Evolutionary conservation across 2,113 vertebrate species (phyloP), one percentile per base, ranked within the genome.

Genomic region (Cynocephalus volans): DNA sequence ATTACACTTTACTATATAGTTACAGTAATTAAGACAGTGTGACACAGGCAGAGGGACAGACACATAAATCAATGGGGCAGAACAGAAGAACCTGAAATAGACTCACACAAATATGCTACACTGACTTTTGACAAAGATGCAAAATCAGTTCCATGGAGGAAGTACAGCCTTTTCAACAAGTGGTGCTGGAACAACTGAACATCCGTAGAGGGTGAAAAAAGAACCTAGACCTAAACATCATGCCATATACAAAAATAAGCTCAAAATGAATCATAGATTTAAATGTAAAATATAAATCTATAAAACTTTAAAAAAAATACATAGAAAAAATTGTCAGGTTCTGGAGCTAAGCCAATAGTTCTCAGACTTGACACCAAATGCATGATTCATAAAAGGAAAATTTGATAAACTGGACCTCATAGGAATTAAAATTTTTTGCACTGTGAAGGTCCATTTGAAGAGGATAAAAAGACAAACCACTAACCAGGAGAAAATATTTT

Each of bases 361-460:
- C 56, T 56, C 56, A 67, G 36, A 58, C 48, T 85, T 70, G 72
- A 93, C 18, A 79, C 3, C 10, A 95, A 84, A n/a, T 21, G 21
- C 19, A 54, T 52, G 50, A 90, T 73, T 11, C 67, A 86, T 75
- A 18, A 58, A 82, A 92, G 52, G 13, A 75, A 90, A 92, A 97
- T 26, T 0, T 36, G 41, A 60, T 48, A 67, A 64, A 64, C 5
- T 77, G 45, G 14, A 31, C 45, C 9, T 36, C 60, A 54, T 2
- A 54, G 45, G 86, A 95, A 90, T 72, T 62, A 48, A 65, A 89
- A 93, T 54, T 10, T 36, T 50, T 93, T 60, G 19, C 23, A 93
- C 65, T 86, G 24, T 79, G n/a, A 81, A 93, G 41, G 52, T 13
- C 28, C 62, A 75, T 15, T 13, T 23, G 15, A 73, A 93, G 28